Base-by-base conservation (phyloP, 2,113 vertebrate species). In the Haemorhous mexicanus region DNA sequence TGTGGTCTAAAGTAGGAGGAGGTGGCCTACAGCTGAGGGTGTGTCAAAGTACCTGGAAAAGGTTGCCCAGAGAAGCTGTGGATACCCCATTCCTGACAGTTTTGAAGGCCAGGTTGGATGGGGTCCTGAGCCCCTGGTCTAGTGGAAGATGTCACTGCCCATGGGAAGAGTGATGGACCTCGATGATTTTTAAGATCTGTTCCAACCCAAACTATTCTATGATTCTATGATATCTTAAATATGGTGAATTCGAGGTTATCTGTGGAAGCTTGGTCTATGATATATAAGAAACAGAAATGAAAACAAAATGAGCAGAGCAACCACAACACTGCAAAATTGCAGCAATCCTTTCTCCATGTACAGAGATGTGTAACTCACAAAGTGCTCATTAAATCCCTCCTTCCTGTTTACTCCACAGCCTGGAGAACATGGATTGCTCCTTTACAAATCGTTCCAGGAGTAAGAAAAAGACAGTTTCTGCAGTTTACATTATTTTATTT, bases 141-240 rank as follows among this genome's bases (percentile, higher is more conserved):
- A 52, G 28, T 21, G 23, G 33, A 53, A 67, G 28, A 46, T 13
- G n/a, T 41, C 16, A 20, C 39, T 47, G n/a, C 4, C 13, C 30
- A 4, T 53, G 47, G 28, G 20, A 53, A 9, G 11, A 18, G 7
- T n/a, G 24, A 16, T 68, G 62, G 6, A 28, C 24, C 4, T 11
- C 0, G 0, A 28, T n/a, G 23, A 15, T 47, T 28, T 75, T 53
- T 32, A 26, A 30, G 16, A 30, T 47, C 6, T 1, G 0, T n/a
- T 68, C 62, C 24, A 75, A 18, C n/a, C 16, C 39, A 46, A 46
- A 68, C 11, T 7, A 8, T 61, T 82, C 21, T 75, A 10, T 46
- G 61, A 61, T 39, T 67, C 39, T 30, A 5, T 67, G 19, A 18
- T 32, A 39, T 41, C 19, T 76, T 32, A 64, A 59, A 64, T n/a